Percentiles rank a stretch among this genome's conserved stretches.
These are phyloP conservation scores for Melieria omissa DNA, from an alignment of 2,888 invertebrate genomes.

Conservation along the genomic window DNA sequence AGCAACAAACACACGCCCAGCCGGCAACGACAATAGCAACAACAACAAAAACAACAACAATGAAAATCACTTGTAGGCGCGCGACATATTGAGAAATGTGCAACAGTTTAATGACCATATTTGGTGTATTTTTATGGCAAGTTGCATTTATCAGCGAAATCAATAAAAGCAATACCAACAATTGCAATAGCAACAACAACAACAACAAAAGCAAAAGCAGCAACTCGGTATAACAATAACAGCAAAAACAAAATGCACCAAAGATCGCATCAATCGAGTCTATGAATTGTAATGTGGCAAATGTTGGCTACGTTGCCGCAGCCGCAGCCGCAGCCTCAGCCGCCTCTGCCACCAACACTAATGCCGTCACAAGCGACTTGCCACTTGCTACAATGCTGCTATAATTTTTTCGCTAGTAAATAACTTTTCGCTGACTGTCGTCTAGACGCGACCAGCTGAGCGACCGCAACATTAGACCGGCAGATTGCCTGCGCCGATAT, in stretches of 20 bases:
- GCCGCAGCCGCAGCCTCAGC: slow-evolving; percentile 9
- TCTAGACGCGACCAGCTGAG: too few relatives aligned
- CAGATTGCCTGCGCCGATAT: too few relatives aligned
- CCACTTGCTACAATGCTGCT: too few relatives aligned
- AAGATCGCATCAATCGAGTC: not conserved
- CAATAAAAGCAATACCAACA: slow-evolving; percentile 31
- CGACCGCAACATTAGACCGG: too few relatives aligned
- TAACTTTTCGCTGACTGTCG: too few relatives aligned
- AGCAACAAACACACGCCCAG: slow-evolving; percentile 23
- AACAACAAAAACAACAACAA: slow-evolving; percentile 44
- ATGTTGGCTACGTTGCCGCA: slow-evolving; percentile 20
- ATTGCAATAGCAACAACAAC: not conserved
- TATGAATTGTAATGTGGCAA: slow-evolving; percentile 26
- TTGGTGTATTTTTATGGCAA: slow-evolving; percentile 65
- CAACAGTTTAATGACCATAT: slow-evolving; percentile 66
- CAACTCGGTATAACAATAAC: slow-evolving; percentile 12
- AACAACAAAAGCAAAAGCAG: slow-evolving; percentile 7
- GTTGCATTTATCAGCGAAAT: slow-evolving; percentile 62
- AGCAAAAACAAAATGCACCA: not conserved
- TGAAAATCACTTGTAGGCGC: slow-evolving; percentile 41
- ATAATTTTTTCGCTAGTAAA: too few relatives aligned
- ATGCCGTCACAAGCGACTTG: too few relatives aligned
- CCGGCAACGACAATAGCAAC: slow-evolving; percentile 23
- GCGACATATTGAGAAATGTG: slow-evolving; percentile 67
- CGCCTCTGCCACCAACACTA: too few relatives aligned